phyloP scores from a whole-genome alignment of 2,888 invertebrate genomes.

The Macrophya alboannulata region DNA sequence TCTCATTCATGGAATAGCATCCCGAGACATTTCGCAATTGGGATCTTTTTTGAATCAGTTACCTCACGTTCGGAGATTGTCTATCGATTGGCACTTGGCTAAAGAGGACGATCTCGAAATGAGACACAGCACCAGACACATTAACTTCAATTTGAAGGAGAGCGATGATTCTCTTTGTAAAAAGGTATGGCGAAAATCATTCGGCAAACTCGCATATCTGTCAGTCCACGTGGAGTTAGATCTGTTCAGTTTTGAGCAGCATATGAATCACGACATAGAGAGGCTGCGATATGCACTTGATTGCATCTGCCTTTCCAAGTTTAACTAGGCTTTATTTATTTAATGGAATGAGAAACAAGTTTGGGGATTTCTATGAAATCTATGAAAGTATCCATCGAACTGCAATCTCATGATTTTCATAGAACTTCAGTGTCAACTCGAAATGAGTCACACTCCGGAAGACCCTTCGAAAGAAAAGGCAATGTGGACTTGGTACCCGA shows the following conservation, averaged over 20 bases:
- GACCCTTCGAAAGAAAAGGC: neutral
- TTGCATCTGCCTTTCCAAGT: conserved; percentile 12
- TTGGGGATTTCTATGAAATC: neutral
- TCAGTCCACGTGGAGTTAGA: neutral
- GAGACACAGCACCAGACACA: neutral
- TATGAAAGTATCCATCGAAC: neutral
- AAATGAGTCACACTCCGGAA: neutral
- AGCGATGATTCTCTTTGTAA: neutral
- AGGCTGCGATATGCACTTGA: conserved; percentile 7
- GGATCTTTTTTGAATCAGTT: neutral
- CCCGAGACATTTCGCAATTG: neutral
- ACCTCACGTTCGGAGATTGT: neutral
- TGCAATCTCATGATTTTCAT: neutral
- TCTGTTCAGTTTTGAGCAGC: neutral
- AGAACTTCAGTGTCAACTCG: neutral
- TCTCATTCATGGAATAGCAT: neutral
- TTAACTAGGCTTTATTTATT: neutral
- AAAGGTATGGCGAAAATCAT: neutral
- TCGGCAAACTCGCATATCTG: conserved; percentile 10
- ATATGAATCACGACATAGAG: conserved; percentile 15
- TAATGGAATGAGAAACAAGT: neutral
- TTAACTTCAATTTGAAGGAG: neutral
- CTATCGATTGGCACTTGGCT: neutral
- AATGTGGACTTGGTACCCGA: neutral
- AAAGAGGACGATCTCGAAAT: neutral